Evolutionary conservation across 2,888 invertebrate species (phyloP), one percentile per base, ranked within the genome.

Genomic region (Scaptomyza tumidula): DNA sequence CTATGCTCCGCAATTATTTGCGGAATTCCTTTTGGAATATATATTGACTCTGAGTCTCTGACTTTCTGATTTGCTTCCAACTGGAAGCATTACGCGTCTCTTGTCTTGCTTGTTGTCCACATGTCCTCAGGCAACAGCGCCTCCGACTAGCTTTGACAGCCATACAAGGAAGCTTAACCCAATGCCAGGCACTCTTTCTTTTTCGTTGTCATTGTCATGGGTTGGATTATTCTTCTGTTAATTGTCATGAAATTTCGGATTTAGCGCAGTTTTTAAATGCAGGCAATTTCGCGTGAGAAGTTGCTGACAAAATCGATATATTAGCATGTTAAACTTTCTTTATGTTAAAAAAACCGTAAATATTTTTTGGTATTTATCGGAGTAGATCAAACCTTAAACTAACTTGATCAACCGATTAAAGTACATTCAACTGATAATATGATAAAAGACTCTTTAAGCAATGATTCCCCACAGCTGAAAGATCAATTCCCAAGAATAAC

Each of bases 1-100:
- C 71, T 24, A 33, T 75, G 71, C 65, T 80, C 74, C 73, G 89
- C 89, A 89, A 89, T 89, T 89, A 89, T 89, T 89, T 89, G 89
- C 78, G 89, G 89, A 89, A 89, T 89, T 89, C 85, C 85, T 88
- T 86, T 74, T 75, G 71, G 89, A 89, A 88, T 88, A 89, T 89
- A 89, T 89, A 89, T 89, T 89, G 89, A 89, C 89, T 89, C 77
- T 64, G 77, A 66, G 27, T 27, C 45, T 27, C 19, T 5, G 27
- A 45, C 49, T 50, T 35, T n/a, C 53, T 31, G 61, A 55, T 55
- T 66, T 64, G 59, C 39, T 19, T 39, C 53, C 61, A 43, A 60
- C 67, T 73, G 59, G 48, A 50, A 57, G 52, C 58, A 10, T 45
- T 67, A 60, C 72, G 53, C 68, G 71, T 65, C 78, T 56, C 43